Conservation (phyloP, 1,140 invertebrate genomes). For the Aphaenogaster ashmeadi region DNA sequence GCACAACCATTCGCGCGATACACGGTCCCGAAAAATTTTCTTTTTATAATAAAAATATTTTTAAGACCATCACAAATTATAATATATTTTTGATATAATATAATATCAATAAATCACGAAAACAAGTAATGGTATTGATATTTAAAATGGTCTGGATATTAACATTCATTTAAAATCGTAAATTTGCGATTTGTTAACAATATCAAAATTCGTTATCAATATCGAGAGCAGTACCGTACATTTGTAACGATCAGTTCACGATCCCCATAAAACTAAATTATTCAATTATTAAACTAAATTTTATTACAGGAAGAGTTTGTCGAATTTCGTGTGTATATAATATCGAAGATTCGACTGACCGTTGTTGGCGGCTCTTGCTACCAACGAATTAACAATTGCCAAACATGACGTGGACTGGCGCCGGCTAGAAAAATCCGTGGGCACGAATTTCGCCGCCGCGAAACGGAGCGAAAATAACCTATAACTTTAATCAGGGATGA, state of each 20-base stretch:
- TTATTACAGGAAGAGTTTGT: too few relatives aligned
- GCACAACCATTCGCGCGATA: neutral
- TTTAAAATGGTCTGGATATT: neutral
- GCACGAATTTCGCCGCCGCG: conserved; percentile 72
- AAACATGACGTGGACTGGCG: conserved; percentile 46
- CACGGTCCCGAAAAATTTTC: neutral
- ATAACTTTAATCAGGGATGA: conserved; percentile 86
- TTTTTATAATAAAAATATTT: neutral
- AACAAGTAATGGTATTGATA: neutral
- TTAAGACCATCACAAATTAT: neutral
- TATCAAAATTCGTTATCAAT: too few relatives aligned
- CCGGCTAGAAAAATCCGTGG: conserved; percentile 66
- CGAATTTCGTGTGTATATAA: neutral
- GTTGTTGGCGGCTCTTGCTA: neutral
- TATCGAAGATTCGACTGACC: neutral
- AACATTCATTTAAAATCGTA: too few relatives aligned
- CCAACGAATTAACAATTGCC: conserved; percentile 9
- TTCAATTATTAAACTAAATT: too few relatives aligned
- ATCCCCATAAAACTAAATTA: too few relatives aligned
- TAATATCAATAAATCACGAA: neutral
- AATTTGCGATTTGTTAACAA: too few relatives aligned
- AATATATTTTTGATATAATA: too few relatives aligned
- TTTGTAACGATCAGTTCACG: too few relatives aligned
- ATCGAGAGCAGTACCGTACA: too few relatives aligned
- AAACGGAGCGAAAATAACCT: conserved; percentile 83